Evolutionary conservation across 1,140 invertebrate genomes (phyloP).

Genomic region (Drosophila bocki): DNA sequence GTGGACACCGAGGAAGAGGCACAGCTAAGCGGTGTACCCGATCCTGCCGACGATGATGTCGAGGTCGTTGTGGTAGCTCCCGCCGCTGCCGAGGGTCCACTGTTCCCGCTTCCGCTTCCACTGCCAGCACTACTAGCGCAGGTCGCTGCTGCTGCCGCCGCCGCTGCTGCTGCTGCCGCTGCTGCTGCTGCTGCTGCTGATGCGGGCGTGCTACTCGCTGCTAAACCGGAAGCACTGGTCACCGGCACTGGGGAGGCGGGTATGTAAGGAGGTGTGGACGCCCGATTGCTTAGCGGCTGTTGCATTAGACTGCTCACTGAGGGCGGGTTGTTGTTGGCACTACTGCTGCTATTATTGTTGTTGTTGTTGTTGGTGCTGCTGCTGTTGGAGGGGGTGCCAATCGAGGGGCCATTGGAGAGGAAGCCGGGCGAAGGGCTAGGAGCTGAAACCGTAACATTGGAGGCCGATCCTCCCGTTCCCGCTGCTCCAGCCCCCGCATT

Average conservation of each 20-base stretch:
- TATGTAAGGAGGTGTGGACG: constrained; percentile 70
- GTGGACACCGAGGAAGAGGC: constrained; percentile 60
- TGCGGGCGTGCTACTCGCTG: constrained; percentile 60
- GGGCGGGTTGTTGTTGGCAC: constrained; percentile 85
- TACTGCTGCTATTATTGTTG: constrained; percentile 22
- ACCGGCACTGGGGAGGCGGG: constrained; percentile 72
- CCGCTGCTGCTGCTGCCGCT: constrained; percentile 41
- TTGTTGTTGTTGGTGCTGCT: constrained; percentile 12
- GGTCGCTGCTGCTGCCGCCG: constrained; percentile 52
- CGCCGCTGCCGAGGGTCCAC: constrained; percentile 25
- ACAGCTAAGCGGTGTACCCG: constrained; percentile 62
- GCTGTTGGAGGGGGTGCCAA: constrained; percentile 83
- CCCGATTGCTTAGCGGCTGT: constrained; percentile 74
- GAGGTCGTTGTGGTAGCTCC: constrained; percentile 23
- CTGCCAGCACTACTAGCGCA: constrained; percentile 16
- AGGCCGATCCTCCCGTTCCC: constrained; percentile 25
- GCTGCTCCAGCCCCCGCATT: constrained; percentile 35
- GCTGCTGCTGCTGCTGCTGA: constrained; percentile 58
- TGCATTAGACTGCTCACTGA: constrained; percentile 85
- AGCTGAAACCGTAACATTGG: constrained; percentile 84
- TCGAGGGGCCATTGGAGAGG: constrained; percentile 82
- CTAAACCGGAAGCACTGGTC: constrained; percentile 54
- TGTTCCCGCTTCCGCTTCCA: constrained; percentile 32
- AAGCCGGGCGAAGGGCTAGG: constrained; percentile 86
- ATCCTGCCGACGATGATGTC: constrained; percentile 33